Conservation (phyloP, 2,888 invertebrate species). For the Caenorhabditis sp. region DNA sequence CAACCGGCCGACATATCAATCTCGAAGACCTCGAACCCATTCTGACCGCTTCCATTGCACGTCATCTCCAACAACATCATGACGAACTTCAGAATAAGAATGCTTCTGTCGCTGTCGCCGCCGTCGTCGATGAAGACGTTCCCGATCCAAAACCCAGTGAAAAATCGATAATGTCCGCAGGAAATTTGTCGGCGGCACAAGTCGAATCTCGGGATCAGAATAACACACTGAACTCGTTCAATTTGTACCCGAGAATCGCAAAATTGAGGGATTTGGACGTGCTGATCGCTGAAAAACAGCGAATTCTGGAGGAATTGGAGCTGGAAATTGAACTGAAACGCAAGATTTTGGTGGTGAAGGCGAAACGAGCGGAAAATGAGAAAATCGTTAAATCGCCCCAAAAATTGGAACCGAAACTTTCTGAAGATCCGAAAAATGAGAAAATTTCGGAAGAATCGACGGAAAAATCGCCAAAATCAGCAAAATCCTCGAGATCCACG, state of each 20-base stretch:
- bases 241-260: constrained; percentile 36
- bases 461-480: neutral
- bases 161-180: neutral
- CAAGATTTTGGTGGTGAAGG: constrained; percentile 25
- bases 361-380: neutral
- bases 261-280: constrained; percentile 46
- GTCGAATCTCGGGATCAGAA: no score
- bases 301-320: constrained; percentile 20
- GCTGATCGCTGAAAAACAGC: constrained; percentile 26
- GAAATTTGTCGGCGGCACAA: no score
- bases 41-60: constrained; percentile 5
- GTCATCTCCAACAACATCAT: constrained; percentile 22
- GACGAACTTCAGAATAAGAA: neutral
- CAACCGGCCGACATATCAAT: neutral
- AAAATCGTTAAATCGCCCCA: no score
- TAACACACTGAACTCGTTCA: constrained; percentile 25
- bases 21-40: constrained; percentile 23
- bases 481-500: neutral
- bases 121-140: neutral
- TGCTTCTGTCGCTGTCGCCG: neutral
- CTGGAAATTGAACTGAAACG: constrained; percentile 29
- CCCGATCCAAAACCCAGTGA: constrained; percentile 20
- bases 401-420: no score
- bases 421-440: no score
- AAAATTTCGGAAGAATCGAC: neutral